Evolutionary conservation across 2,888 invertebrate species (phyloP), one percentile per base, ranked within the genome.

Genomic region (Tetragonisca angustula): DNA sequence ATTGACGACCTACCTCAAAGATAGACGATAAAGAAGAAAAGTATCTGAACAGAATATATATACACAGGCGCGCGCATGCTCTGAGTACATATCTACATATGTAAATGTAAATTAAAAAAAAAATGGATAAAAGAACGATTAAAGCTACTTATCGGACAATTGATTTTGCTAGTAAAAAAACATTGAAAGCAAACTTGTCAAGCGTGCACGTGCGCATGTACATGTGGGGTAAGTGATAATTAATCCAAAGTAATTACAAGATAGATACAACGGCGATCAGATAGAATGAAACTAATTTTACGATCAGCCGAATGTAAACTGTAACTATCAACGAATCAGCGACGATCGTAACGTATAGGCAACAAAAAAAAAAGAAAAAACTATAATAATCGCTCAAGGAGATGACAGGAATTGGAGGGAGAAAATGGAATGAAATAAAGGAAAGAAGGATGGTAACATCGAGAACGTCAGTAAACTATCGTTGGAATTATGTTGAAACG

Each of bases 401-500:
- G 32, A 32, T 32, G 32, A 4, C 32, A 32, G 32, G 32, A 32
- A 19, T 52, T 52, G 21, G 19, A 21, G 4, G 3, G 21, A 59
- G 15, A 59, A 52, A 80, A n/a, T 5, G 19, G 11, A 21, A 13
- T 17, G 27, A 59, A 49, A 17, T 6, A 49, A 59, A n/a, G 5
- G 36, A 65, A 65, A 61, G 69, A 17, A 52, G 74, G 1, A 74
- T 24, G 32, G 15, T 71, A 74, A 78, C 19, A 32, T 32, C 21
- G 21, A 27, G 32, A 67, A 78, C 43, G 71, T 56, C 64, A 54
- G 74, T 56, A 76, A 27, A 27, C 54, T 69, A 70, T 2, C 9
- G 43, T 43, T 43, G 11, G 43, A 54, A 71, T 71, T 27, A 67
- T 54, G n/a, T 43, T 56, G 61, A 59, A 59, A 83, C 65, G 50